Base-by-base conservation (phyloP, 2,797 vertebrate genomes). In the Enteromius afrohamiltoni region DNA sequence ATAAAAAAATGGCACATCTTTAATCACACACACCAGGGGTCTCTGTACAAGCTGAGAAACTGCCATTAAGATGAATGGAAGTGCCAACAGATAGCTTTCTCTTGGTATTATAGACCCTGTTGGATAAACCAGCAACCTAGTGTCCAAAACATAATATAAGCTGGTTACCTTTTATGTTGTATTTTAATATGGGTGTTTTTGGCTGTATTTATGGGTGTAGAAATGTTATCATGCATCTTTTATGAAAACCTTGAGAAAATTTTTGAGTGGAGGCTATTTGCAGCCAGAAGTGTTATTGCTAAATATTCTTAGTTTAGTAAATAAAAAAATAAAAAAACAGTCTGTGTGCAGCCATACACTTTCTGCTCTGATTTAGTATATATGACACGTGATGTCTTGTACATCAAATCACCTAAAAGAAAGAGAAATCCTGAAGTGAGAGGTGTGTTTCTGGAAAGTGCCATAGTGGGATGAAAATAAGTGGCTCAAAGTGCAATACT, bases 391-490 rank as follows among this genome's bases (percentile, higher is more conserved):
- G 40, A 45, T 13, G 42, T 45, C 42, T 45, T 45, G 10, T 1
- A 45, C 11, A 45, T 11, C 11, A 45, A 85, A 65, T 64, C 37
- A 60, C 58, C 62, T 85, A 77, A 80, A 83, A 86, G 47, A 65
- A 77, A 49, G 51, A 88, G 58, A 69, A 80, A 67, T n/a, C 31
- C 65, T 47, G 21, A 17, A 76, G 37, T 34, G 11, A 51, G 42
- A 37, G 31, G 31, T 49, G 67, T 45, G 74, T 82, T 67, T 80
- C 74, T 85, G 37, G 77, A 64, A 80, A 80, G 70, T 79, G 23
- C 21, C 51, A 14, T 77, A 69, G 42, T 80, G 64, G 64, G 70
- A 80, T 87, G 70, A 87, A 82, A 86, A 79, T 80, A 79, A 79
- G 83, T 79, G 62, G 13, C 55, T 73, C 55, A 29, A 51, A 86